Conservation (phyloP, 2,113 vertebrate genomes). For the Myotis brandtii region DNA sequence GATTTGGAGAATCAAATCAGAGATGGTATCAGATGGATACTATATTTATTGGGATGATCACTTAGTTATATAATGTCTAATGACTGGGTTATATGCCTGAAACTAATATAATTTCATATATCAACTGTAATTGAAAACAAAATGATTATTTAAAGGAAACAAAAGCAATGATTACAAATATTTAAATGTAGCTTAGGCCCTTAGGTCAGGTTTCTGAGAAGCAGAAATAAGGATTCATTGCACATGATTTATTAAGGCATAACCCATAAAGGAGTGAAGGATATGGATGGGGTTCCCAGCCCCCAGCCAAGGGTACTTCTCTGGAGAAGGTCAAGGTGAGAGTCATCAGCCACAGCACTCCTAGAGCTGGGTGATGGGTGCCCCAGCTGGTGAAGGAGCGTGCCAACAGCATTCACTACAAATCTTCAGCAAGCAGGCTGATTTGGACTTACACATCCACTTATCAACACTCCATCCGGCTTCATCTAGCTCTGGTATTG, state of each 20-base stretch:
- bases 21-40: not conserved
- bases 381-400: not conserved
- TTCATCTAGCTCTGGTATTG: not conserved
- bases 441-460: not conserved
- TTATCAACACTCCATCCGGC: accelerated
- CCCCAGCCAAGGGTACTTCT: not conserved
- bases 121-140: not conserved
- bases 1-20: not conserved
- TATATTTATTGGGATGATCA: not conserved
- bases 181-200: not conserved
- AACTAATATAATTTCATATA: not conserved
- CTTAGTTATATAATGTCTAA: not conserved
- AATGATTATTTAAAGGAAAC: not conserved
- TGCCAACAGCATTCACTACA: not conserved
- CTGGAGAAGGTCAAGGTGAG: not conserved
- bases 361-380: not conserved
- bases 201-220: not conserved
- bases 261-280: not conserved
- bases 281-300: not conserved
- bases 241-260: not conserved
- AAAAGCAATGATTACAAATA: not conserved
- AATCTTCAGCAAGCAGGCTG: accelerated
- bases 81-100: not conserved
- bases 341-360: not conserved
- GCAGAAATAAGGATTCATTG: not conserved